Percentiles rank a stretch among this genome's conserved stretches.
Evolutionary conservation across 2,113 vertebrate species (phyloP).

Genomic region (Mus spicilegus): DNA sequence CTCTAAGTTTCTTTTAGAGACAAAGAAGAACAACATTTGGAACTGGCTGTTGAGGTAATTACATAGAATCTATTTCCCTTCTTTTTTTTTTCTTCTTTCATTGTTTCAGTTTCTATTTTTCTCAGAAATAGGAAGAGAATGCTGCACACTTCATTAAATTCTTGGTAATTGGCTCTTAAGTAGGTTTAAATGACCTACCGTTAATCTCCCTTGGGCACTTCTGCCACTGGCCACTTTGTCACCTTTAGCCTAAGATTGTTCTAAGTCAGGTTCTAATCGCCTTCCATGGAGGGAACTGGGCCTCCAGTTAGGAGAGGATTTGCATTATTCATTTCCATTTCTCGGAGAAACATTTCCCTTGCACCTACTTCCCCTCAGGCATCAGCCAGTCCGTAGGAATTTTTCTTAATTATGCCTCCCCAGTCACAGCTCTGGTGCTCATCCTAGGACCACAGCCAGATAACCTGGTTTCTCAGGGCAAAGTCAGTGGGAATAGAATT

Average conservation of each 20-base stretch:
- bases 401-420: neutral
- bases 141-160: conserved; percentile 40
- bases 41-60: conserved; percentile 16
- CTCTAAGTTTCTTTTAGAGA: neutral
- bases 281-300: conserved; percentile 10
- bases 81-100: neutral
- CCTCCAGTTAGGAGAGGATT: neutral
- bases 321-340: conserved; percentile 31
- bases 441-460: neutral
- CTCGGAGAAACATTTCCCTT: neutral
- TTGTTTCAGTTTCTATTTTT: neutral
- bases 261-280: neutral
- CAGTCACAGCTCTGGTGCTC: neutral
- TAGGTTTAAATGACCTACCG: conserved; percentile 5
- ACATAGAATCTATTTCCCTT: neutral
- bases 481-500: neutral
- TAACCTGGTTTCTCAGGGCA: conserved; percentile 16
- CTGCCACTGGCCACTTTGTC: neutral
- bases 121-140: conserved; percentile 37
- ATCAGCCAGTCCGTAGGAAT: neutral
- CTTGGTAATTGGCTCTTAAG: conserved; percentile 51
- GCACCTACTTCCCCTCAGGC: neutral
- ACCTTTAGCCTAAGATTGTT: conserved; percentile 1
- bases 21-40: neutral
- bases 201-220: neutral